Conservation (phyloP, 2,797 vertebrate genomes). For the Alcedo quadribrachys region DNA sequence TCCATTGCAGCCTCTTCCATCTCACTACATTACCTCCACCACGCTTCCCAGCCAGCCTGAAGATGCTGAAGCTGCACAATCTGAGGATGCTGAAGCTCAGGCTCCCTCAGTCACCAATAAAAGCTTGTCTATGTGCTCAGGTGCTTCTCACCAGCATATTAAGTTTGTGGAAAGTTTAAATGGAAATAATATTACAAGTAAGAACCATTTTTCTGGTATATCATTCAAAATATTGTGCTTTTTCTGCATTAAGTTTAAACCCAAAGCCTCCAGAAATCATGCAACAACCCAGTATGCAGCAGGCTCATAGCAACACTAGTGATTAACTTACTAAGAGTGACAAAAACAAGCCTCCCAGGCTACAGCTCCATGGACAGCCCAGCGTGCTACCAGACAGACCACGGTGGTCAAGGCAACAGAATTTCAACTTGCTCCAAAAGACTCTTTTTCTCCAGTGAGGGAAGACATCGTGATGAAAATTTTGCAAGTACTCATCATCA, state of each 20-base stretch:
- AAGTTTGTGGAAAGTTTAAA: background rate
- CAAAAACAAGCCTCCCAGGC: background rate
- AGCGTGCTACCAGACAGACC: background rate
- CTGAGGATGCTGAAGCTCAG: background rate
- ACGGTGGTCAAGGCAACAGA: background rate
- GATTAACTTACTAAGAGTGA: background rate
- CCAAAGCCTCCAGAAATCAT: background rate
- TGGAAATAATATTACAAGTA: background rate
- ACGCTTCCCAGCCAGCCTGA: background rate
- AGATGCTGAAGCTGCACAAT: background rate
- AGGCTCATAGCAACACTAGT: background rate
- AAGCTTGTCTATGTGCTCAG: background rate
- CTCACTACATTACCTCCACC: background rate
- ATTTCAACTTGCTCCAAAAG: background rate
- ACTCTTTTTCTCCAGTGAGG: background rate
- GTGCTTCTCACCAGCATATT: background rate
- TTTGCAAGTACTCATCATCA: background rate
- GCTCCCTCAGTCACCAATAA: background rate
- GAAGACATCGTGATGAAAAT: background rate
- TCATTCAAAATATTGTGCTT: background rate
- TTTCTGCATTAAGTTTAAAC: background rate
- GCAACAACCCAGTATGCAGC: background rate
- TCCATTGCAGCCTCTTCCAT: background rate
- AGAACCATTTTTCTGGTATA: background rate
- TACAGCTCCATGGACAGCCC: background rate